phyloP scores from a whole-genome alignment of 1,140 invertebrate species.

The Aethina tumida region DNA sequence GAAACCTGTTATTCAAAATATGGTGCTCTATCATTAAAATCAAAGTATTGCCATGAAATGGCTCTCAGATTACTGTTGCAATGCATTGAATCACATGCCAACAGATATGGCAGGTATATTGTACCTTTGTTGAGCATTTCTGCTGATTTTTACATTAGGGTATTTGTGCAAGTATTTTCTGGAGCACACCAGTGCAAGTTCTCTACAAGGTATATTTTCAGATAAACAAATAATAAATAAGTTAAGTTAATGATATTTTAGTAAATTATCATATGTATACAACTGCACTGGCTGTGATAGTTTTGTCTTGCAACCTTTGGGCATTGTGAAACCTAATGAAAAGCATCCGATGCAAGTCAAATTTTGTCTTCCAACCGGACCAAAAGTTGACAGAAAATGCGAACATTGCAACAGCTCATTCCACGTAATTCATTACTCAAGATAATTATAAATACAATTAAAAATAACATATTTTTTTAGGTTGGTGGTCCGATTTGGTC shows the following conservation, averaged over 20 bases:
- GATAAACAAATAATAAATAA: not conserved
- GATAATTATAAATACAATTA: slow-evolving; percentile 5
- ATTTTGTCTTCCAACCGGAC: slow-evolving; percentile 54
- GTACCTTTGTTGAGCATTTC: slow-evolving; percentile 84
- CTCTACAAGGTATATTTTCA: slow-evolving; percentile 51
- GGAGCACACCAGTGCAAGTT: slow-evolving; percentile 77
- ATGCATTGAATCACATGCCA: slow-evolving; percentile 83
- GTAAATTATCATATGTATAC: slow-evolving; percentile 78
- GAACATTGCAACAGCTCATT: slow-evolving; percentile 64
- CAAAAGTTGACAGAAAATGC: slow-evolving; percentile 57
- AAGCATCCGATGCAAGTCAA: slow-evolving; percentile 47
- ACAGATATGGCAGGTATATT: slow-evolving; percentile 87
- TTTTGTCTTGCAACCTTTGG: slow-evolving; percentile 65
- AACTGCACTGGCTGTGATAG: slow-evolving; percentile 83
- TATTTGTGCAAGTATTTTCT: slow-evolving; percentile 80
- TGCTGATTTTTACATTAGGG: slow-evolving; percentile 93
- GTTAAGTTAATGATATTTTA: slow-evolving; percentile 33
- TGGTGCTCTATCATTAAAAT: slow-evolving; percentile 78
- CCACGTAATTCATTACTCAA: slow-evolving; percentile 44
- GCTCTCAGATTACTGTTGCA: slow-evolving; percentile 86
- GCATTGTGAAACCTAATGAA: slow-evolving; percentile 49
- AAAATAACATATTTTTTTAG: slow-evolving; percentile 34
- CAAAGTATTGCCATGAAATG: slow-evolving; percentile 92
- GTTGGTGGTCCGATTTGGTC: slow-evolving; percentile 93
- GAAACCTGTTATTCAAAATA: slow-evolving; percentile 93